phyloP scores from a whole-genome alignment of 2,888 invertebrate genomes.

The Axea sp. region DNA sequence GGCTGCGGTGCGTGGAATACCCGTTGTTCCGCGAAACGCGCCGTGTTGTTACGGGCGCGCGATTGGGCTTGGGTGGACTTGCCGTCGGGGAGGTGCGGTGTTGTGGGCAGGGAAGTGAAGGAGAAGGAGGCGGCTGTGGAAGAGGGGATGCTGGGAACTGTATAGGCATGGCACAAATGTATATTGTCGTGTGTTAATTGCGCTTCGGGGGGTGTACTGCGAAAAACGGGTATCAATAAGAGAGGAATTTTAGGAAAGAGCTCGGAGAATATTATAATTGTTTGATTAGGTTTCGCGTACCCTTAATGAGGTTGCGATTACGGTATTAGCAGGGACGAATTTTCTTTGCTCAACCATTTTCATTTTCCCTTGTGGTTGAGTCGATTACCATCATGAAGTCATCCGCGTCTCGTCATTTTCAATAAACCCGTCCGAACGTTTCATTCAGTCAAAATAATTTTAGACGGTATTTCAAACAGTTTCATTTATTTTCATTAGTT shows the following conservation, averaged over 20 bases:
- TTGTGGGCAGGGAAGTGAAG: no score
- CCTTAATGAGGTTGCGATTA: conserved; percentile 33
- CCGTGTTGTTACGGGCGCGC: no score
- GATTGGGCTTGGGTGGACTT: no score
- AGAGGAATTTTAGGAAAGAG: conserved; percentile 45
- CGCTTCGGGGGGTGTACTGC: conserved; percentile 43
- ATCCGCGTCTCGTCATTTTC: neutral
- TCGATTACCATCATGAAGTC: conserved; percentile 2
- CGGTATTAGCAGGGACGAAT: neutral
- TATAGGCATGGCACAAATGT: conserved; percentile 27
- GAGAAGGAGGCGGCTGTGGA: conserved; percentile 45
- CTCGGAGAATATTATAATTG: conserved; percentile 51
- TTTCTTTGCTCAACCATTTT: conserved; percentile 15
- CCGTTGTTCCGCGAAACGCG: no score
- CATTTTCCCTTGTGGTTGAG: neutral
- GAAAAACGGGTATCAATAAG: conserved; percentile 37
- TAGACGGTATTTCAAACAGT: no score
- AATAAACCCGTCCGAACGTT: no score
- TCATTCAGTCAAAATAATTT: no score
- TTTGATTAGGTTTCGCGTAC: conserved; percentile 53
- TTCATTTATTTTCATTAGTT: no score
- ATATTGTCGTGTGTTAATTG: conserved; percentile 61
- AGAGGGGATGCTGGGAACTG: conserved; percentile 16
- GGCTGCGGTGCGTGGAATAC: no score
- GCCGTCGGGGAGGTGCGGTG: no score